Percentiles rank a stretch among this genome's conserved stretches.
Evolutionary conservation across 2,888 invertebrate species (phyloP).

Genomic region (Tipula unca): DNA sequence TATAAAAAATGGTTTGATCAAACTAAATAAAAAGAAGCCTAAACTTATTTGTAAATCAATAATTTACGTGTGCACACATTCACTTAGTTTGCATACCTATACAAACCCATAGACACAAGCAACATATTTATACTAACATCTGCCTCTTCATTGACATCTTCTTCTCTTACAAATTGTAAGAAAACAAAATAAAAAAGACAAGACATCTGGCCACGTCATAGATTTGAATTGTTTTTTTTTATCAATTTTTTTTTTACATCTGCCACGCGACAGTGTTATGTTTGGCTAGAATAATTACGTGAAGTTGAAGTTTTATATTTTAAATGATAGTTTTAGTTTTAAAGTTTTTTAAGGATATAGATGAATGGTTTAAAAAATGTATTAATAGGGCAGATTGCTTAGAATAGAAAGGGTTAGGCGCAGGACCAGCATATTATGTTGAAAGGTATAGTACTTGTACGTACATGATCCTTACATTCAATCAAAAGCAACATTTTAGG

Average conservation of each 20-base stretch:
- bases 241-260: conserved; percentile 14
- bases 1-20: not conserved
- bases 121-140: not conserved
- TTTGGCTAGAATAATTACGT: not conserved
- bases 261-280: conserved; percentile 18
- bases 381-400: not conserved
- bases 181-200: conserved; percentile 10
- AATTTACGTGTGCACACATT: not conserved
- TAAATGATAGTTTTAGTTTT: not conserved
- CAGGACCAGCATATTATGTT: not conserved
- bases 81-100: not conserved
- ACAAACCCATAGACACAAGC: not conserved
- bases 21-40: not conserved
- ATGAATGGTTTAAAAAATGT: not conserved
- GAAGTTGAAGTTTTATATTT: not conserved
- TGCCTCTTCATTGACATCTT: conserved; percentile 16
- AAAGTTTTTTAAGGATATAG: not conserved
- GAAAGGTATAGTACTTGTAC: too few relatives aligned
- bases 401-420: not conserved
- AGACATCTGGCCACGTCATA: conserved; percentile 2
- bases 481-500: too few relatives aligned
- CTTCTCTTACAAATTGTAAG: not conserved
- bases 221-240: conserved; percentile 9
- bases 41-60: not conserved
- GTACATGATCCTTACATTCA: too few relatives aligned